Conservation (phyloP, 2,888 invertebrate genomes). For the Drepana falcataria region DNA sequence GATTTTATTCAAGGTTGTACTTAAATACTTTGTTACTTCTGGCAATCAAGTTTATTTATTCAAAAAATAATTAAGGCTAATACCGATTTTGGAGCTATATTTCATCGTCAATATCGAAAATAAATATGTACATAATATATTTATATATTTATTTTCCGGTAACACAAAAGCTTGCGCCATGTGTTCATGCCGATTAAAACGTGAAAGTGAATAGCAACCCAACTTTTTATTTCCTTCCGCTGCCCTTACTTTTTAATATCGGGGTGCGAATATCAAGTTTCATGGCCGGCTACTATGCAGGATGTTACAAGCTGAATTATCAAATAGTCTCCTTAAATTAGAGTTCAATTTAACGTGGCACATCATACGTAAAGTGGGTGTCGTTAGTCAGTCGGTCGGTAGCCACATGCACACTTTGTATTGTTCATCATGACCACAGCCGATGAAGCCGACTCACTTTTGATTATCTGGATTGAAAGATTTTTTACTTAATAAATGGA, state of each 20-base stretch:
- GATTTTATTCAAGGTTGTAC: too few species aligned
- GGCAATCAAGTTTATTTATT: too few species aligned
- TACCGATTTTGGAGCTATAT: too few species aligned
- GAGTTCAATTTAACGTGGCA: not conserved
- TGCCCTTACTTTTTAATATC: slow-evolving; percentile 68
- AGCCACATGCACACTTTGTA: slow-evolving; percentile 69
- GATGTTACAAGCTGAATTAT: not conserved
- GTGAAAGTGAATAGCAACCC: slow-evolving; percentile 70
- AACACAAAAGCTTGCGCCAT: slow-evolving; percentile 40
- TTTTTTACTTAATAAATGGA: slow-evolving; percentile 50
- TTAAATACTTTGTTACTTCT: too few species aligned
- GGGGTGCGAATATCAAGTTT: slow-evolving; percentile 74
- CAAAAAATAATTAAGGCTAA: too few species aligned
- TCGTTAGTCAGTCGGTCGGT: slow-evolving; percentile 52
- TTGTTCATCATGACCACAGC: slow-evolving; percentile 67
- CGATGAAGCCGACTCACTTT: slow-evolving; percentile 44
- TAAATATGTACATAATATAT: too few species aligned
- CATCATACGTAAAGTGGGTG: slow-evolving; percentile 35
- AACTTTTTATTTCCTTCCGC: slow-evolving; percentile 76
- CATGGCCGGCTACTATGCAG: slow-evolving; percentile 29
- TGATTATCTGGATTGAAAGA: slow-evolving; percentile 60
- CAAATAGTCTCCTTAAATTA: not conserved
- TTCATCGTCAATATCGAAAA: too few species aligned
- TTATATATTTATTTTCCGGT: too few species aligned
- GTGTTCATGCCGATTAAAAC: slow-evolving; percentile 57